These are phyloP conservation scores for Melanostoma mellinum DNA, from an alignment of 2,888 invertebrate species.

Conservation along the genomic window DNA sequence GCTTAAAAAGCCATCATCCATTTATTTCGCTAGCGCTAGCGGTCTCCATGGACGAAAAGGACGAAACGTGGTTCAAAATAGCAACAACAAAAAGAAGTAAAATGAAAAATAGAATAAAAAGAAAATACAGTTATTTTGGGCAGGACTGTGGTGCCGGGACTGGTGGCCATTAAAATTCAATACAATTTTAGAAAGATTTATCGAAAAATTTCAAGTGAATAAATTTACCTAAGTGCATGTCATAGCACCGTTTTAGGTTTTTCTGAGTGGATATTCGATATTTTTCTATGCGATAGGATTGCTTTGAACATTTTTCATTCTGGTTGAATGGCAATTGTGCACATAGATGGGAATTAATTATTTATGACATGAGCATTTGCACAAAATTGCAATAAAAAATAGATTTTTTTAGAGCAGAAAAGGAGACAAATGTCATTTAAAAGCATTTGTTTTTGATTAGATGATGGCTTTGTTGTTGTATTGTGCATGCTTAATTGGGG, in stretches of 20 bases:
- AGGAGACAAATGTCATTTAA: background rate
- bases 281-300: slow-evolving; percentile 42
- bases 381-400: slow-evolving; percentile 16
- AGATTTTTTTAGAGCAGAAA: slow-evolving; percentile 2
- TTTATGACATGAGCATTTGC: slow-evolving; percentile 15
- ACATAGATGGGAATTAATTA: slow-evolving; percentile 36
- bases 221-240: slow-evolving; percentile 74
- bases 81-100: background rate
- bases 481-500: no score
- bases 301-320: slow-evolving; percentile 30
- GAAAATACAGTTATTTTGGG: slow-evolving; percentile 47
- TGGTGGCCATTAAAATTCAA: slow-evolving; percentile 72
- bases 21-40: slow-evolving; percentile 63
- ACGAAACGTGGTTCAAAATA: background rate
- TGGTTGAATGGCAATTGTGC: slow-evolving; percentile 33
- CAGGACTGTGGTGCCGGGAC: slow-evolving; percentile 49
- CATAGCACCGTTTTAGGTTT: slow-evolving; percentile 72
- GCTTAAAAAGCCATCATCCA: slow-evolving; percentile 73
- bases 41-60: slow-evolving; percentile 55
- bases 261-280: slow-evolving; percentile 62
- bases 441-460: background rate
- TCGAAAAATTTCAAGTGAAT: slow-evolving; percentile 75
- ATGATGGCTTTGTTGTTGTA: no score
- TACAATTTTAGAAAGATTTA: slow-evolving; percentile 75
- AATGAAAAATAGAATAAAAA: slow-evolving; percentile 8